Percentiles rank a stretch among this genome's conserved stretches.
Conservation (phyloP, 1,140 invertebrate species). For the Drosophila dunni region DNA sequence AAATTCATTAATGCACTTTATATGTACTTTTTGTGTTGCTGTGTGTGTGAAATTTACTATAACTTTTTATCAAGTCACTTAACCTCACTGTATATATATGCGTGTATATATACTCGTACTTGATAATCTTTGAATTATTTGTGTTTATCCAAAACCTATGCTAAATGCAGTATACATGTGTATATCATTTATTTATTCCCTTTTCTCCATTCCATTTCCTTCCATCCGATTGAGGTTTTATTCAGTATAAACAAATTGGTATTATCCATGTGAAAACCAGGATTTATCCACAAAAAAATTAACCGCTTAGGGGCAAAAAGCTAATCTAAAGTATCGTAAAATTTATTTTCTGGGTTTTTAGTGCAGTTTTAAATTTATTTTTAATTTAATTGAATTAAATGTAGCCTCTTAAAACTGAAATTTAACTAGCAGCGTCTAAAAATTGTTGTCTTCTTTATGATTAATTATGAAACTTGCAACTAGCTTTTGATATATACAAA, state of each 20-base stretch:
- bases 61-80: slow-evolving; percentile 52
- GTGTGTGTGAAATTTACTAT: slow-evolving; percentile 75
- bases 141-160: slow-evolving; percentile 40
- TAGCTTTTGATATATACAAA: slow-evolving; percentile 13
- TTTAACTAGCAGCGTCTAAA: slow-evolving; percentile 60
- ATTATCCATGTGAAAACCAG: slow-evolving; percentile 9
- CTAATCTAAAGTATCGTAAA: background rate
- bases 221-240: slow-evolving; percentile 62
- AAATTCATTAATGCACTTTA: slow-evolving; percentile 84
- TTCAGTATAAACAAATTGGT: slow-evolving; percentile 34
- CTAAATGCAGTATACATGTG: slow-evolving; percentile 81
- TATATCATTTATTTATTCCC: slow-evolving; percentile 58
- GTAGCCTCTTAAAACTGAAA: slow-evolving; percentile 65
- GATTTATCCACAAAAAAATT: background rate
- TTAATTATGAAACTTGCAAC: slow-evolving; percentile 35
- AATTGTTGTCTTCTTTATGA: slow-evolving; percentile 27
- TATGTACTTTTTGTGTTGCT: slow-evolving; percentile 83
- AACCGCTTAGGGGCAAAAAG: background rate
- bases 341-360: background rate
- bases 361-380: background rate
- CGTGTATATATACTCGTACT: slow-evolving; percentile 40
- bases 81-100: slow-evolving; percentile 53
- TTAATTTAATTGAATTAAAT: slow-evolving; percentile 61
- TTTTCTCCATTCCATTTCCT: slow-evolving; percentile 17
- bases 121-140: slow-evolving; percentile 13